Evolutionary conservation across 2,113 vertebrate species (phyloP).

Genomic region (Craseonycteris thonglongyai): DNA sequence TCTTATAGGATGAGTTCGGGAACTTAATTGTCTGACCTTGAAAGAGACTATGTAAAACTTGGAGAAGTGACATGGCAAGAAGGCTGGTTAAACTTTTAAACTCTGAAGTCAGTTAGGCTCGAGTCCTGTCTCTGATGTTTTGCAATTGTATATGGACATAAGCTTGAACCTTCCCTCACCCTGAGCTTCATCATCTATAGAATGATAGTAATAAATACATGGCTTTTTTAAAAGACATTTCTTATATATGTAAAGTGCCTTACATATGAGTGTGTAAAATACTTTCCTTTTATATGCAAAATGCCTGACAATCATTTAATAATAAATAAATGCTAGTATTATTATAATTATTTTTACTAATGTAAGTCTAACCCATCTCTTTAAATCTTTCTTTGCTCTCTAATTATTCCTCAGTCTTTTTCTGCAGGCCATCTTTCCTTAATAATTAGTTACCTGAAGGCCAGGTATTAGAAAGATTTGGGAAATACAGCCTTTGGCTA

Average conservation of each 20-base stretch:
- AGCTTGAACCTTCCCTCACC: neutral
- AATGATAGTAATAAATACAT: neutral
- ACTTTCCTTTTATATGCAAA: neutral
- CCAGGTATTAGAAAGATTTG: neutral
- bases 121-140: neutral
- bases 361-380: neutral
- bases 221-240: neutral
- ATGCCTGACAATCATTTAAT: neutral
- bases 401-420: neutral
- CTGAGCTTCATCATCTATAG: neutral
- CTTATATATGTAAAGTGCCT: neutral
- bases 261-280: no score
- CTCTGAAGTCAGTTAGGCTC: neutral
- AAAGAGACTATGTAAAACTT: neutral
- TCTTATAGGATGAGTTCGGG: no score
- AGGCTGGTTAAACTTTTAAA: neutral
- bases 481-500: neutral
- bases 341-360: neutral
- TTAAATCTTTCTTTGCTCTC: neutral
- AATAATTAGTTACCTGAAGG: neutral
- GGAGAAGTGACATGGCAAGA: no score
- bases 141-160: neutral
- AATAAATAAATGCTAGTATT: neutral
- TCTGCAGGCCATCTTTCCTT: neutral
- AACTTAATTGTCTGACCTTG: no score